Conservation (phyloP, 2,113 vertebrate species). For the Prochilodus magdalenae region DNA sequence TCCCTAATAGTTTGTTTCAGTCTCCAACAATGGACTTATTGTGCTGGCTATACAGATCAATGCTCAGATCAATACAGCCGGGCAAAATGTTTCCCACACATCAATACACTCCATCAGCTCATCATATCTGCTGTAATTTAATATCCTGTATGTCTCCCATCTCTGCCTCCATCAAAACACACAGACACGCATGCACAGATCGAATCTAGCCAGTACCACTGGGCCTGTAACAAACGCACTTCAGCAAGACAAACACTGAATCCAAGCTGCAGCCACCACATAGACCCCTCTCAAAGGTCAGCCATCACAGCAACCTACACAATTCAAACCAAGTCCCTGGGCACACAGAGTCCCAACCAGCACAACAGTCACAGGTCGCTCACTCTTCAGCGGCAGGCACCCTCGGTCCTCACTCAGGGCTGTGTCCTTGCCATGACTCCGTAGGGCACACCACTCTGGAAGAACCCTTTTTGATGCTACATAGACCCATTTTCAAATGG, state of each 20-base stretch:
- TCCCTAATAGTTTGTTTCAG: slow-evolving; percentile 19
- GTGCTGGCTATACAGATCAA: slow-evolving; percentile 18
- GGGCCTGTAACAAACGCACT: background rate
- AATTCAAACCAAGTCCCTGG: too few species aligned
- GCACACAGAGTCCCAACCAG: too few species aligned
- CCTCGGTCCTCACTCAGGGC: too few species aligned
- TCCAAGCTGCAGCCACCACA: too few species aligned
- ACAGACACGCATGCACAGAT: slow-evolving; percentile 1
- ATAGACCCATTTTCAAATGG: too few species aligned
- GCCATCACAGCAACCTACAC: too few species aligned
- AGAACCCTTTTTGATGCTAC: too few species aligned
- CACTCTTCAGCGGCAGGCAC: too few species aligned
- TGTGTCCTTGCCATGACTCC: too few species aligned
- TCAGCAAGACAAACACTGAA: background rate
- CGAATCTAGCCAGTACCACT: background rate
- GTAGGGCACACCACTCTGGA: too few species aligned
- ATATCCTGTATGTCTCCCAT: slow-evolving; percentile 13
- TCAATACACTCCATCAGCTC: slow-evolving; percentile 41
- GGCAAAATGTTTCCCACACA: background rate
- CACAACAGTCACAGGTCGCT: too few species aligned
- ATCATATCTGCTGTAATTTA: slow-evolving; percentile 24
- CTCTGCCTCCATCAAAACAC: background rate
- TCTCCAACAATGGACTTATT: slow-evolving; percentile 16
- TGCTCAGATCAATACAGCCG: slow-evolving; percentile 28
- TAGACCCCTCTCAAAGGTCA: too few species aligned